Conservation (phyloP, 1,140 invertebrate species). For the Cataglyphis hispanica region DNA sequence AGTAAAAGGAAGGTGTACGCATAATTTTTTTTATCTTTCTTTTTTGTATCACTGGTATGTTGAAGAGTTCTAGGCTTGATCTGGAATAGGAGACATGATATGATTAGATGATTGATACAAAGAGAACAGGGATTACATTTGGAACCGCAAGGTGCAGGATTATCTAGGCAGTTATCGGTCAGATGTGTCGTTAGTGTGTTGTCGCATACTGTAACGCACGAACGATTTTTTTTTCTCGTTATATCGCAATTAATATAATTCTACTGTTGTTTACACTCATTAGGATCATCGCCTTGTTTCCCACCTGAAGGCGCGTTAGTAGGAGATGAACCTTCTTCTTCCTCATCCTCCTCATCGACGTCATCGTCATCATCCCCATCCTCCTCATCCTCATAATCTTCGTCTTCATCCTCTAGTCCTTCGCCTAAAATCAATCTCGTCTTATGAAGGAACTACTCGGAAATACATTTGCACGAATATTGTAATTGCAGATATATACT, state of each 20-base stretch:
- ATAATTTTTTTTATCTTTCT: conserved; percentile 55
- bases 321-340: conserved; percentile 74
- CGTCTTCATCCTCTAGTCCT: conserved; percentile 92
- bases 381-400: conserved; percentile 91
- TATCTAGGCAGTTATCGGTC: conserved; percentile 77
- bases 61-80: conserved; percentile 78
- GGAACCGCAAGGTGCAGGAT: conserved; percentile 72
- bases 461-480: background rate
- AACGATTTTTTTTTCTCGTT: conserved; percentile 65
- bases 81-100: conserved; percentile 83
- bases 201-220: conserved; percentile 68
- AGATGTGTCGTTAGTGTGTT: conserved; percentile 70
- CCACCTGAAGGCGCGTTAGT: conserved; percentile 74
- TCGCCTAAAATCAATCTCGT: conserved; percentile 86
- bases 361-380: conserved; percentile 84
- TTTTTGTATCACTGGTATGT: conserved; percentile 65
- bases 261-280: conserved; percentile 87
- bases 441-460: background rate
- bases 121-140: conserved; percentile 67
- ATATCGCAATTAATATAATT: conserved; percentile 65
- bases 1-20: conserved; percentile 64
- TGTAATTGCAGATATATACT: background rate
- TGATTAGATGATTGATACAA: conserved; percentile 77
- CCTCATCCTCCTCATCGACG: conserved; percentile 84
- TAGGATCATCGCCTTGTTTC: conserved; percentile 74